Evolutionary conservation across 1,140 invertebrate species (phyloP), one percentile per base, ranked within the genome.

Genomic region (Drosophila simulans): DNA sequence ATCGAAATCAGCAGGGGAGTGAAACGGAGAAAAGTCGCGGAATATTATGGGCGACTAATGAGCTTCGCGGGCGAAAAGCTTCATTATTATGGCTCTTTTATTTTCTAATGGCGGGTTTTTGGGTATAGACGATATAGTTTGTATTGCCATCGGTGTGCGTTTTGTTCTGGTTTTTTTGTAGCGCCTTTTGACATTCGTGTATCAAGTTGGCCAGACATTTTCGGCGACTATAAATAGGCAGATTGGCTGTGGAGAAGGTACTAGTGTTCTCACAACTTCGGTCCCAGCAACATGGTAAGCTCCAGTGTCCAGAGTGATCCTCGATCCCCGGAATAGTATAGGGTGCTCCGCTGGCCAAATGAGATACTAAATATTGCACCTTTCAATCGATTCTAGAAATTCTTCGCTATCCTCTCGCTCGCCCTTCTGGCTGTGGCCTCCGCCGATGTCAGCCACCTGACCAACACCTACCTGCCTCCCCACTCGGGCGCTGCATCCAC

Each of bases 401-500:
- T 86, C 55, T 70, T 86, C 51, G 79, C 69, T 27, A 43, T 69
- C 53, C 63, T 88, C 37, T 72, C 82, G 13, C 49, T 86, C 7
- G 79, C 86, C 62, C 65, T 90, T 11, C n/a, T 90, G 56, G 81
- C 76, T 1, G 17, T 80, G 52, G 76, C 70, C 64, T 66, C 77
- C 31, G 86, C 86, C 34, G 86, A 90, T 80, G 86, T 90, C 1
- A 86, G 81, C 68, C 86, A 90, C 37, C 37, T 90, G 72, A 46
- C 54, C 62, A 84, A 82, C 59, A 86, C 69, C 54, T 86, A 88
- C 37, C 66, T 88, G 72, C 83, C 83, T 35, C 84, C 83, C 0
- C 62, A 22, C 12, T 20, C 52, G 0, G 72, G 1, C 0, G 64
- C 65, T 7, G 72, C 75, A 48, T 64, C 76, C 25, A 45, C 15